Evolutionary conservation across 2,797 vertebrate species (phyloP).

Genomic region (Acanthiza pusilla): DNA sequence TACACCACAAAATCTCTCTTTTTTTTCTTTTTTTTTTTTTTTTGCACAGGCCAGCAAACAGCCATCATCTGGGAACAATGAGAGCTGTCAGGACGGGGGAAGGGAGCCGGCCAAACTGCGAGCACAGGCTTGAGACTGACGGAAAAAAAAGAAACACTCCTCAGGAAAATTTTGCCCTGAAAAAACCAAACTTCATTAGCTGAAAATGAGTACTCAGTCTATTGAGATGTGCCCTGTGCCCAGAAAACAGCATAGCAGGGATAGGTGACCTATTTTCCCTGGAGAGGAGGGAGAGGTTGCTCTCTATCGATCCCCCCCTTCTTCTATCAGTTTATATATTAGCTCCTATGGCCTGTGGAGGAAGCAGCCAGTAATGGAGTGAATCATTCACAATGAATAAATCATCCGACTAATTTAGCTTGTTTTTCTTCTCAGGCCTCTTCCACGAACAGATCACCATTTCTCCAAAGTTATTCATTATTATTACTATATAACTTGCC

Average conservation of each 20-base stretch:
- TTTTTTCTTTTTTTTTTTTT: background rate
- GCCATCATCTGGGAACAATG: constrained; percentile 51
- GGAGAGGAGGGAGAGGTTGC: background rate
- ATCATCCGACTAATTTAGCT: constrained; percentile 41
- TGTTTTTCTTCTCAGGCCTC: constrained; percentile 4
- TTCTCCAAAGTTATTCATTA: background rate
- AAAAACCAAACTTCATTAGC: background rate
- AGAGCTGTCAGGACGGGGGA: constrained; percentile 31
- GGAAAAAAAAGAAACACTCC: background rate
- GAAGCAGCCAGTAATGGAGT: constrained; percentile 19
- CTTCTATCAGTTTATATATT: constrained; percentile 15
- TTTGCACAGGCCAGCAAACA: background rate
- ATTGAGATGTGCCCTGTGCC: background rate
- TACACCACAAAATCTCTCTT: background rate
- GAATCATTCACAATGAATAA: constrained; percentile 39
- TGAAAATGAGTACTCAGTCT: background rate
- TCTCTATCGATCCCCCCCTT: constrained; percentile 8
- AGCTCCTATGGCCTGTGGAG: background rate
- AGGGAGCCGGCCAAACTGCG: background rate
- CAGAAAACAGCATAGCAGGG: background rate
- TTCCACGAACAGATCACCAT: background rate
- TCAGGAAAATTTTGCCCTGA: background rate
- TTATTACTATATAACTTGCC: background rate
- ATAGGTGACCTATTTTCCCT: constrained; percentile 34
- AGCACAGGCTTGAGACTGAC: fast-evolving